phyloP scores from a whole-genome alignment of 2,113 vertebrate species.

The Okapia johnstoni region DNA sequence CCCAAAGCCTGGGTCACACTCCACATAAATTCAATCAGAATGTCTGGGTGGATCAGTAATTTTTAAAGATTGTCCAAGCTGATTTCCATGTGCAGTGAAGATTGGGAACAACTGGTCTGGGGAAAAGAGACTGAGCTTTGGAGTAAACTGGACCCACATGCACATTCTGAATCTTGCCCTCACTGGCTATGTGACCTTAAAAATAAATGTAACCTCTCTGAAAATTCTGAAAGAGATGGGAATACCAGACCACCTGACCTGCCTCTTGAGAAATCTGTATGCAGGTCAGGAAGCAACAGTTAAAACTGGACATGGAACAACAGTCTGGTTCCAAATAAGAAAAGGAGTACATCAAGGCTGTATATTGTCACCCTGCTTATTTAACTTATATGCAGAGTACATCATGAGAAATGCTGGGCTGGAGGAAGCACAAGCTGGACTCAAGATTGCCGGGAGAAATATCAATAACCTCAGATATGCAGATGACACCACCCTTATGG shows the following conservation, averaged over 20 bases:
- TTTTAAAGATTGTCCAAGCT: background rate
- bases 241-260: background rate
- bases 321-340: background rate
- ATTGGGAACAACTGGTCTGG: background rate
- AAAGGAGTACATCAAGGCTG: background rate
- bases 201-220: background rate
- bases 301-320: background rate
- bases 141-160: background rate
- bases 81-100: background rate
- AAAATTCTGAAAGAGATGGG: background rate
- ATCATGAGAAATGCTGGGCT: background rate
- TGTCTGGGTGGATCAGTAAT: background rate
- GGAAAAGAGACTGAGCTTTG: background rate
- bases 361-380: background rate
- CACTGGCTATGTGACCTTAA: background rate
- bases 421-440: background rate
- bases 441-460: background rate
- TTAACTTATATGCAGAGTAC: background rate
- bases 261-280: background rate
- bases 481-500: background rate
- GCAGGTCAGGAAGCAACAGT: background rate
- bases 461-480: background rate
- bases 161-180: background rate
- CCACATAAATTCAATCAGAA: background rate
- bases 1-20: background rate